Conservation (phyloP, 35 echinoderm and acorn worm genomes). For the Eucidaris tribuloides region DNA sequence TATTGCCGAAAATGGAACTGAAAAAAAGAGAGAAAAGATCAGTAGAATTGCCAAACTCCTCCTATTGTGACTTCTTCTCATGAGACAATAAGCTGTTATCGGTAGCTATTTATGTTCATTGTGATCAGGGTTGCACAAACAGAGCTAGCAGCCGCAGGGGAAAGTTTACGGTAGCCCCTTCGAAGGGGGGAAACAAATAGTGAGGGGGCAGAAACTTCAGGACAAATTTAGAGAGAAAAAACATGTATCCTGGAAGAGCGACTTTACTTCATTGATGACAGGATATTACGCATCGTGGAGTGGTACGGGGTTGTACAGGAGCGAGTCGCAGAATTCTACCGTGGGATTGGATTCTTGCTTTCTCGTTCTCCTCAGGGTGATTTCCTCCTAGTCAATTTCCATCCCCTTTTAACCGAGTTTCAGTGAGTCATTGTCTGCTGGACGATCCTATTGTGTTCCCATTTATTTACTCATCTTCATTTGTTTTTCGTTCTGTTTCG, state of each 20-base stretch:
- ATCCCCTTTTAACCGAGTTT: no score
- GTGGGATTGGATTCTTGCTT: not conserved
- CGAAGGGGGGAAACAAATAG: not conserved
- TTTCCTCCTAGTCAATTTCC: no score
- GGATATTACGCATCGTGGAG: conserved; percentile 14
- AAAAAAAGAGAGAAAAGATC: no score
- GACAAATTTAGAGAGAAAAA: not conserved
- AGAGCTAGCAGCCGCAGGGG: no score
- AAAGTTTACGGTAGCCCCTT: not conserved
- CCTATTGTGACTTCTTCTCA: no score
- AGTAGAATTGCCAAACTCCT: no score
- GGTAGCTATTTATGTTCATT: no score
- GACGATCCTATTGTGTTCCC: not conserved
- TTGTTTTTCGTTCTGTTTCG: not conserved
- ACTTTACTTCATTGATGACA: not conserved
- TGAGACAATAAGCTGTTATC: no score
- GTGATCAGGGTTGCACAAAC: no score
- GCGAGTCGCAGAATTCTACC: not conserved
- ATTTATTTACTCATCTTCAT: not conserved
- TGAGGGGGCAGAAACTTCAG: not conserved
- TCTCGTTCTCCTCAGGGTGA: not conserved
- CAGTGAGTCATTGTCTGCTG: no score
- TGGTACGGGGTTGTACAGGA: not conserved
- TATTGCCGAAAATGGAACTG: no score
- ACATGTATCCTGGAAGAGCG: not conserved